phyloP scores from a whole-genome alignment of 1,140 invertebrate species.

The Coenobita brevimanus region DNA sequence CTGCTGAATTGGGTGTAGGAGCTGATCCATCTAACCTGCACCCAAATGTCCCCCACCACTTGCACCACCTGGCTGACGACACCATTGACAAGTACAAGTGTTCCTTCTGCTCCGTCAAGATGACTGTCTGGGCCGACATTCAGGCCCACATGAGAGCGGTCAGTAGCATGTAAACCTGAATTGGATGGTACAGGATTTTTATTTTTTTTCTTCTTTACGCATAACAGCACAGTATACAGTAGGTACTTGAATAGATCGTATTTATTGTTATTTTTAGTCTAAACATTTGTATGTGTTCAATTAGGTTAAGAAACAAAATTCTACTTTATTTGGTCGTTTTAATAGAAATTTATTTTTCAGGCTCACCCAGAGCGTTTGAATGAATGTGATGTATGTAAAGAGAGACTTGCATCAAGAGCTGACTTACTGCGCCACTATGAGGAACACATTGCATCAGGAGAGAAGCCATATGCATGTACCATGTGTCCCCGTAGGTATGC shows the following conservation, averaged over 20 bases:
- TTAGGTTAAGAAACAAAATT: too few species aligned
- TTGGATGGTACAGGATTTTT: too few species aligned
- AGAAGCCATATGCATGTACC: conserved; percentile 80
- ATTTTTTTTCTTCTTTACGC: too few species aligned
- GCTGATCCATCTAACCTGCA: conserved; percentile 33
- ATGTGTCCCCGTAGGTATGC: conserved; percentile 80
- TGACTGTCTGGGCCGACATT: conserved; percentile 46
- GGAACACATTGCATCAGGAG: conserved; percentile 79
- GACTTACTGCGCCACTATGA: conserved; percentile 81
- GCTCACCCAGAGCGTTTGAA: conserved; percentile 74
- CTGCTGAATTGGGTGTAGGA: conserved; percentile 27
- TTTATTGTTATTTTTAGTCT: too few species aligned
- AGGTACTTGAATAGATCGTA: too few species aligned
- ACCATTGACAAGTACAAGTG: conserved; percentile 56
- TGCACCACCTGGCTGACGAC: conserved; percentile 36
- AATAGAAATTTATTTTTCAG: conserved; percentile 61
- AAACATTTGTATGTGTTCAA: too few species aligned
- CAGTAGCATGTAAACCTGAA: too few species aligned
- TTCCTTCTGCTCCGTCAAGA: conserved; percentile 50
- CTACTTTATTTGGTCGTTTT: too few species aligned
- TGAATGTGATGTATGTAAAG: conserved; percentile 82
- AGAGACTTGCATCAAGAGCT: conserved; percentile 78
- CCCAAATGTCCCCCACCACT: neutral
- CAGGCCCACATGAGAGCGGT: conserved; percentile 65
- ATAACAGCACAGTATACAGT: too few species aligned